Percentiles rank a stretch among this genome's conserved stretches.
Conservation (phyloP, 2,797 vertebrate genomes). For the Schizopygopsis malacanthus region DNA sequence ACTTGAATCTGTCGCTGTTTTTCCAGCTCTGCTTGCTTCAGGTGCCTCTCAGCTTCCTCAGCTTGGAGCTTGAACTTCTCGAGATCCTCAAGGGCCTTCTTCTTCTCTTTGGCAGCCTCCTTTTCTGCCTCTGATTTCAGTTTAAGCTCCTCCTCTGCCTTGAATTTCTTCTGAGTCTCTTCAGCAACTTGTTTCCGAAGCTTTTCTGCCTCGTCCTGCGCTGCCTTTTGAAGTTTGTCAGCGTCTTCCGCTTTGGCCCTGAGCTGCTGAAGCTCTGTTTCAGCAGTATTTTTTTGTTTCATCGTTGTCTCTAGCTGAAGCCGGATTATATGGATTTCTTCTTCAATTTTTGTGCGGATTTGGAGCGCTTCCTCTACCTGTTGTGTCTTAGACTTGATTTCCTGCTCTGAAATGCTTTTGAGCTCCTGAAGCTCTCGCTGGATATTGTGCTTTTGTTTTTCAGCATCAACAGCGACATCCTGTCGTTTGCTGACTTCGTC, state of each 20-base stretch:
- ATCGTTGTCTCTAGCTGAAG: conserved; percentile 87
- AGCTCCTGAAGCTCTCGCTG: conserved; percentile 91
- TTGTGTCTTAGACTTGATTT: conserved; percentile 88
- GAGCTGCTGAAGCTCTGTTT: conserved; percentile 85
- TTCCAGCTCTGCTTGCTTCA: conserved; percentile 91
- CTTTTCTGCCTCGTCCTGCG: conserved; percentile 93
- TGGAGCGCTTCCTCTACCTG: conserved; percentile 87
- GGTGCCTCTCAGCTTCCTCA: conserved; percentile 88
- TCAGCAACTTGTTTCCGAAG: conserved; percentile 90
- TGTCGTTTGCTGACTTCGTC: conserved; percentile 89
- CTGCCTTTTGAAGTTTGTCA: conserved; percentile 84
- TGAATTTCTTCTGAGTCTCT: conserved; percentile 91
- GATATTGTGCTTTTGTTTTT: conserved; percentile 93
- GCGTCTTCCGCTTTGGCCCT: conserved; percentile 83
- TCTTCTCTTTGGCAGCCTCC: conserved; percentile 90
- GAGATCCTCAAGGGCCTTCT: conserved; percentile 88
- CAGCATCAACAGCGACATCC: conserved; percentile 86
- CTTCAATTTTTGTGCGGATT: conserved; percentile 88
- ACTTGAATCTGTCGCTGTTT: conserved; percentile 89
- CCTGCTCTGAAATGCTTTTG: conserved; percentile 87
- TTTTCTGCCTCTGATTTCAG: conserved; percentile 89
- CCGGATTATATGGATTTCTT: conserved; percentile 91
- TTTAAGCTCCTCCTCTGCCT: conserved; percentile 91
- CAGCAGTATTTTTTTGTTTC: conserved; percentile 83
- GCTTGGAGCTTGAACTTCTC: conserved; percentile 89